phyloP scores from a whole-genome alignment of 1,140 invertebrate species.

The Drosophila serrata region DNA sequence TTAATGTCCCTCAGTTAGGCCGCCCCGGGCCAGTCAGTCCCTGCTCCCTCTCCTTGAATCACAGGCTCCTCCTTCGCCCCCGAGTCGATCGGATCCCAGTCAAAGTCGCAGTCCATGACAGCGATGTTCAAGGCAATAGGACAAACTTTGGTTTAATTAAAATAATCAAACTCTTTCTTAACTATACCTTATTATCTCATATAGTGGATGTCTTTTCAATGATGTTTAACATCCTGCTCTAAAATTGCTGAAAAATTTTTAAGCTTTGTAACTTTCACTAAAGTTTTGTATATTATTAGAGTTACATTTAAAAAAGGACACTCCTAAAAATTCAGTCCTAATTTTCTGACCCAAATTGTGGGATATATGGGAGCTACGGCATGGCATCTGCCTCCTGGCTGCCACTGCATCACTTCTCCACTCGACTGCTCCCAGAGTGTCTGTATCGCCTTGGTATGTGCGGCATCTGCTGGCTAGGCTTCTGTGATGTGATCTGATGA shows the following conservation, averaged over 20 bases:
- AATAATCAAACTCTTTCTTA: neutral
- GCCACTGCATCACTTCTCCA: conserved; percentile 27
- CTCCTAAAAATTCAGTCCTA: neutral
- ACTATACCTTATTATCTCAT: neutral
- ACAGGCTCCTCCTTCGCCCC: conserved; percentile 9
- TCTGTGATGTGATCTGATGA: conserved; percentile 77
- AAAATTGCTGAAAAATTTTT: neutral
- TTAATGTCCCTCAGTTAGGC: conserved; percentile 80
- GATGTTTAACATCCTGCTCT: too few species aligned
- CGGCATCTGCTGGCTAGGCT: conserved; percentile 79
- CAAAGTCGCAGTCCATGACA: conserved; percentile 30
- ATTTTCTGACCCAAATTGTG: conserved; percentile 6
- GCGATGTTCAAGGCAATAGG: conserved; percentile 14
- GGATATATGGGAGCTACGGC: conserved; percentile 3
- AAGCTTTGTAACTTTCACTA: neutral
- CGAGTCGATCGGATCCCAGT: conserved; percentile 23
- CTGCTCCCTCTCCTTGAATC: conserved; percentile 1
- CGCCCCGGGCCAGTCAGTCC: conserved; percentile 25
- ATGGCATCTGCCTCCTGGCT: conserved; percentile 31
- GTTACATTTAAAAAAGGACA: neutral
- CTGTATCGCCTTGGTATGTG: conserved; percentile 81
- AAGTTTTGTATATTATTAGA: neutral
- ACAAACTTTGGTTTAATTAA: neutral
- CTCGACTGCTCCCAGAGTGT: conserved; percentile 70
- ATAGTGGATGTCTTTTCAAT: too few species aligned